Base-by-base conservation (phyloP, 2,113 vertebrate species). In the Bambusicola thoracicus region DNA sequence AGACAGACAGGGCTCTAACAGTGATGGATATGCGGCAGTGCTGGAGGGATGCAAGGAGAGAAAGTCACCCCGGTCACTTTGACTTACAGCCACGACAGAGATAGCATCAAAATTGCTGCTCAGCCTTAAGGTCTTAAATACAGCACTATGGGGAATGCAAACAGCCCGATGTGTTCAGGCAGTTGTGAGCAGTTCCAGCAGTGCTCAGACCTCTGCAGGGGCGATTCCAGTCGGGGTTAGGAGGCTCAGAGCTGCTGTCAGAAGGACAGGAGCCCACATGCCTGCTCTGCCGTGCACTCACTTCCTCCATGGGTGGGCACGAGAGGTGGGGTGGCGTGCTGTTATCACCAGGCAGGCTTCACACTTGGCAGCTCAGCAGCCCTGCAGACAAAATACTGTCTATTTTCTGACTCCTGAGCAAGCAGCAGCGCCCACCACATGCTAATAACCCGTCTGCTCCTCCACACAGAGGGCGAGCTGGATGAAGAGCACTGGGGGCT, bases 401-500 rank as follows among this genome's bases (percentile, higher is more conserved):
- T 4, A 73, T 93, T 96, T 68, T 22, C 8, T 0, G 14, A 2
- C 29, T 58, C 19, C 53, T 6, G 73, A 21, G 58, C 76, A 38
- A 25, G 6, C 34, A 48, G 81, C 68, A 13, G 20, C 34, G 66
- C n/a, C 17, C 46, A 44, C 69, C 65, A 2, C 7, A 32, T 24
- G 56, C 76, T 58, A 41, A 73, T 25, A 32, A 14, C 62, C 79
- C 12, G 7, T 36, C 18, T 40, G 44, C 43, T 92, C 68, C 67
- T 82, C 18, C 61, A 4, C 40, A 3, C 93, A 98, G 98, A 98
- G 46, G 98, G 98, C 13, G 84, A 93, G 15, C 81, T 98, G 97
- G 98, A 98, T 21, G 98, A 99, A 80, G 95, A 73, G 15, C 98
- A 98, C 92, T 99, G 99, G 99, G 36, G 90, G 3, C 87, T 68